These are phyloP conservation scores for Epistrophella euchroma DNA, from an alignment of 2,888 invertebrate species.

Conservation along the genomic window DNA sequence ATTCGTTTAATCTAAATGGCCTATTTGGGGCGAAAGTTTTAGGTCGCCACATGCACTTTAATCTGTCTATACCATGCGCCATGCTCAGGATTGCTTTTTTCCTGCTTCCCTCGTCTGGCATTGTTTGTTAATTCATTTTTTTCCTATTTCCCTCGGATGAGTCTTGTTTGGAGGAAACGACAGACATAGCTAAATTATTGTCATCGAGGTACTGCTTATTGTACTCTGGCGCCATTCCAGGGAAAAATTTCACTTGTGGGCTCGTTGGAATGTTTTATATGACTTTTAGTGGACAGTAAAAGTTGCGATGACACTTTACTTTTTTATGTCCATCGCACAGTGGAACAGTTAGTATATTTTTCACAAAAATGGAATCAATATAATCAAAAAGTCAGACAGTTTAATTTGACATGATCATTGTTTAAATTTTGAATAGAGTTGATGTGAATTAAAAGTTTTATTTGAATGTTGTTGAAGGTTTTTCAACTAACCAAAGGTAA, in stretches of 20 bases:
- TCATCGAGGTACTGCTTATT: conserved; percentile 44
- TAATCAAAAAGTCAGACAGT: background rate
- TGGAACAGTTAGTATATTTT: background rate
- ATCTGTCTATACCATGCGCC: conserved; percentile 68
- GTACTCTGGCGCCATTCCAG: conserved; percentile 50
- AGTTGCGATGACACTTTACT: conserved; percentile 52
- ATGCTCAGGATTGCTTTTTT: conserved; percentile 45
- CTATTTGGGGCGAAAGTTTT: conserved; percentile 49
- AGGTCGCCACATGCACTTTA: conserved; percentile 63
- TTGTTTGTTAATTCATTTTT: conserved; percentile 10
- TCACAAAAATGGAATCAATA: background rate
- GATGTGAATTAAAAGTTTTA: no score
- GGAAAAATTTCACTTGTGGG: conserved; percentile 49
- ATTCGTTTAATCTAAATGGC: conserved; percentile 69
- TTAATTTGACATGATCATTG: background rate
- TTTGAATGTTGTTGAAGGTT: no score
- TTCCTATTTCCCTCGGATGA: conserved; percentile 14
- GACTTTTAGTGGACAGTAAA: conserved; percentile 46
- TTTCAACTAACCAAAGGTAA: no score
- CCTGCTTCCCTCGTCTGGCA: conserved; percentile 21
- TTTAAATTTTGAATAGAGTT: no score
- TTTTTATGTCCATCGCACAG: conserved; percentile 11
- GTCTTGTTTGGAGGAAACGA: background rate
- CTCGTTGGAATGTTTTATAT: conserved; percentile 46
- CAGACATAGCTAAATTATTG: conserved; percentile 45